Conservation (phyloP, 2,888 invertebrate genomes). For the Serrognathus titanus region DNA sequence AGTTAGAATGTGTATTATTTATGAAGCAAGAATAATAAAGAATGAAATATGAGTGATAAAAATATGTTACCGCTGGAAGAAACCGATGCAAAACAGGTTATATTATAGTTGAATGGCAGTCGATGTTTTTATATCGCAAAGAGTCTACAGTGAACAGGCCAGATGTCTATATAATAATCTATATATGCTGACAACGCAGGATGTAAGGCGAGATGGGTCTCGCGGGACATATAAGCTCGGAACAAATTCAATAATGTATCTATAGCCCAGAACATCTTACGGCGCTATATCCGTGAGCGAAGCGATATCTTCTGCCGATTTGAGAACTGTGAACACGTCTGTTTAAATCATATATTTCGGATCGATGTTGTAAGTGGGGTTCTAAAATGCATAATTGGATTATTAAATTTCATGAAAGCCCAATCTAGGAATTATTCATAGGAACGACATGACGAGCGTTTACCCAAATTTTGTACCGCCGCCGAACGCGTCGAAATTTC, state of each 20-base stretch:
- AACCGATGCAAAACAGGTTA: slow-evolving; percentile 22
- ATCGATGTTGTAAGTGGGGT: slow-evolving; percentile 15
- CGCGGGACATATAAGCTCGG: slow-evolving; percentile 49
- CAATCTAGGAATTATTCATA: slow-evolving; percentile 39
- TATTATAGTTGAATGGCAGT: slow-evolving; percentile 26
- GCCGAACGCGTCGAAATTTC: slow-evolving; percentile 35
- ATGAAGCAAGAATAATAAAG: slow-evolving; percentile 14
- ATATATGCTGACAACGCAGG: slow-evolving; percentile 53
- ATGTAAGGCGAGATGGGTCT: slow-evolving; percentile 46
- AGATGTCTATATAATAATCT: slow-evolving; percentile 54
- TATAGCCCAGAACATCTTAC: slow-evolving; percentile 35
- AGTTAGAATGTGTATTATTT: slow-evolving; percentile 10
- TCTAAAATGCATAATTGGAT: slow-evolving; percentile 15
- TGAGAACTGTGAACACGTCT: slow-evolving; percentile 44
- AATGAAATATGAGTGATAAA: slow-evolving; percentile 19
- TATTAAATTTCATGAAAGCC: slow-evolving; percentile 12
- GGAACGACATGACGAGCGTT: slow-evolving; percentile 16
- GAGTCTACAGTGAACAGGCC: slow-evolving; percentile 47
- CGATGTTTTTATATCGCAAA: slow-evolving; percentile 47
- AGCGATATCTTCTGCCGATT: slow-evolving; percentile 26
- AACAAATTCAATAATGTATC: slow-evolving; percentile 52
- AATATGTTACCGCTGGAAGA: slow-evolving; percentile 16
- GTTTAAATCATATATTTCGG: slow-evolving; percentile 35
- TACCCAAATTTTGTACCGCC: slow-evolving; percentile 9
- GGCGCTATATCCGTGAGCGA: slow-evolving; percentile 18